Conservation (phyloP, 2,888 invertebrate species). For the Dorcus parallelipipedus region DNA sequence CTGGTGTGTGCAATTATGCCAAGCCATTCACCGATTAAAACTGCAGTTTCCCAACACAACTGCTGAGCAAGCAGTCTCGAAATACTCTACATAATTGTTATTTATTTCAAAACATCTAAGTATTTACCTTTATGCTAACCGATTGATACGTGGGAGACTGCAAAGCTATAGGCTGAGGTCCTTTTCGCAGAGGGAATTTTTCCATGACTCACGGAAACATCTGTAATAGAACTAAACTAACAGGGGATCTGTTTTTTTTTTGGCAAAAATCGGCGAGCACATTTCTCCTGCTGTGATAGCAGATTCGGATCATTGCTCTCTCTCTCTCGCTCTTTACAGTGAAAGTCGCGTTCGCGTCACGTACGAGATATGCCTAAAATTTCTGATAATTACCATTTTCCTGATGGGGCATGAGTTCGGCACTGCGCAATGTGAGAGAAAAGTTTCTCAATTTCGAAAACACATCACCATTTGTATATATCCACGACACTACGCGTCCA, state of each 20-base stretch:
- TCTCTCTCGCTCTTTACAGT: too few species aligned
- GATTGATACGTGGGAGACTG: constrained; percentile 59
- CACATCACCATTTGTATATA: background rate
- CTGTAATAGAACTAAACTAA: constrained; percentile 23
- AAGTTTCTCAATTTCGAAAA: background rate
- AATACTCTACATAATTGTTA: background rate
- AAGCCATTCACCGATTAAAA: too few species aligned
- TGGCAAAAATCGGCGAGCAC: background rate
- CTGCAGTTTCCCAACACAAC: background rate
- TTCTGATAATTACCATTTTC: background rate
- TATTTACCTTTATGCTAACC: constrained; percentile 59
- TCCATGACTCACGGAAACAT: constrained; percentile 56
- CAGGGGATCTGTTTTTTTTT: background rate
- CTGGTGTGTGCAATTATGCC: background rate
- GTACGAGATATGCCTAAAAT: background rate
- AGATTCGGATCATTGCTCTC: background rate
- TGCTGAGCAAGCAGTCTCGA: background rate
- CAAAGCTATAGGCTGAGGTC: constrained; percentile 51
- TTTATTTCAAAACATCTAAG: background rate
- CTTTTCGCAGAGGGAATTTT: constrained; percentile 66
- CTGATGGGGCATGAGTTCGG: background rate
- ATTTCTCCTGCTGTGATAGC: background rate
- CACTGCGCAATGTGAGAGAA: background rate
- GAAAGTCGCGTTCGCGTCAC: too few species aligned
- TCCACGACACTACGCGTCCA: background rate